These are phyloP conservation scores for Cossypha niveicapilla DNA, from an alignment of 2,797 vertebrate species.

Conservation along the genomic window DNA sequence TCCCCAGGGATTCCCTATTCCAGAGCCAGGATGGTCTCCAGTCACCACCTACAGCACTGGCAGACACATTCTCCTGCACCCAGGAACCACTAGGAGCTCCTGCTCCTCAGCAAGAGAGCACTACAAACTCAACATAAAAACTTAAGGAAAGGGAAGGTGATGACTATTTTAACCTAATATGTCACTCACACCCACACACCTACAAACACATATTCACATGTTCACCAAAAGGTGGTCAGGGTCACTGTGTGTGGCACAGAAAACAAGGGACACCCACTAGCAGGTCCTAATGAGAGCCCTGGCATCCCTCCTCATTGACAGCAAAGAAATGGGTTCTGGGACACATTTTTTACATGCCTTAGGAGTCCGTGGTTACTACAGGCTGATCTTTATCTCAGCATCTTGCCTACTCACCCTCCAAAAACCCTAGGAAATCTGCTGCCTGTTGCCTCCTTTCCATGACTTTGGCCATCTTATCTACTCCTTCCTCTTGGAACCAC, in stretches of 20 bases:
- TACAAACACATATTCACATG: background rate
- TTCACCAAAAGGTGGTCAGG: background rate
- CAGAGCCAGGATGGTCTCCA: background rate
- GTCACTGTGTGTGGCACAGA: background rate
- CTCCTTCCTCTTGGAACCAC: background rate
- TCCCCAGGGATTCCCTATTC: background rate
- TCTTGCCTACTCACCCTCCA: background rate
- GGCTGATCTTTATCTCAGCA: slow-evolving; percentile 21
- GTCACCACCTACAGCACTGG: background rate
- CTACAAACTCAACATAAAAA: background rate
- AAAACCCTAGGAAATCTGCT: background rate
- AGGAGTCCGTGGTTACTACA: background rate
- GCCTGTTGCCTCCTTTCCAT: background rate
- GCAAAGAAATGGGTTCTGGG: background rate
- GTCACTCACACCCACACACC: background rate
- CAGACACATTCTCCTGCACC: background rate
- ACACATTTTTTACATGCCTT: background rate
- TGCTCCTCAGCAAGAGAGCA: background rate
- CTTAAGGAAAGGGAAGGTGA: background rate
- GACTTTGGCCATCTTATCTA: background rate
- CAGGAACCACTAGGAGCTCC: accelerated
- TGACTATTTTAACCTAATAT: background rate
- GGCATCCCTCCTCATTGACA: background rate
- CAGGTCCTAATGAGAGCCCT: background rate
- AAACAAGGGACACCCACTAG: background rate